Percentiles rank a stretch among this genome's conserved stretches.
Conservation (phyloP, 2,797 vertebrate genomes). For the Lepus oiostolus region DNA sequence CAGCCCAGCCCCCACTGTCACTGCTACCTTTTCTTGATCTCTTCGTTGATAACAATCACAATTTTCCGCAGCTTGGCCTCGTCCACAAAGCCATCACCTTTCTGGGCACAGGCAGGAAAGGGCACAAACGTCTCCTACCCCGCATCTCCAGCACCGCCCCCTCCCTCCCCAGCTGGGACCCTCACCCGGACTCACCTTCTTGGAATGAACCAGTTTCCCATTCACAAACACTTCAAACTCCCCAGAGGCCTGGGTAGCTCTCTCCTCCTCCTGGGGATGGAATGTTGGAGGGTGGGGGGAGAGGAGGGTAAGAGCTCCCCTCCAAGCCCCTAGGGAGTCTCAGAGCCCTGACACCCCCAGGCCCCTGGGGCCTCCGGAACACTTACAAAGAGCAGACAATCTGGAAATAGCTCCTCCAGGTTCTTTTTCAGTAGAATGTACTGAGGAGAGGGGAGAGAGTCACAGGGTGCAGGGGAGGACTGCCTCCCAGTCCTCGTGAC, state of each 20-base stretch:
- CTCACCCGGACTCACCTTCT: slow-evolving; percentile 78
- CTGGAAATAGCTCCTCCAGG: slow-evolving; percentile 78
- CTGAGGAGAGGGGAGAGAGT: slow-evolving; percentile 31
- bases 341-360: background rate
- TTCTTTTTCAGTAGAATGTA: slow-evolving; percentile 76
- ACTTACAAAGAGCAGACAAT: slow-evolving; percentile 79
- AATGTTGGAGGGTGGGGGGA: background rate
- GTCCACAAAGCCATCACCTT: slow-evolving; percentile 81
- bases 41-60: slow-evolving; percentile 41
- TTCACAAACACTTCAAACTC: slow-evolving; percentile 82
- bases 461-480: background rate
- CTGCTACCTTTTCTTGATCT: slow-evolving; percentile 65
- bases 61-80: slow-evolving; percentile 65
- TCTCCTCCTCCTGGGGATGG: slow-evolving; percentile 64
- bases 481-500: background rate
- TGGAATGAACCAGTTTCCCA: slow-evolving; percentile 78
- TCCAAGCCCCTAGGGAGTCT: background rate
- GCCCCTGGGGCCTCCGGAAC: background rate
- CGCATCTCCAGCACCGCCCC: background rate
- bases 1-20: background rate
- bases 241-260: slow-evolving; percentile 38
- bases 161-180: background rate
- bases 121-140: background rate
- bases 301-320: background rate
- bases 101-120: slow-evolving; percentile 56